A percentile compares a stretch with the other conserved stretches of the same genome.
Conservation (phyloP, 2,888 invertebrate species). For the Ophraella communa region DNA sequence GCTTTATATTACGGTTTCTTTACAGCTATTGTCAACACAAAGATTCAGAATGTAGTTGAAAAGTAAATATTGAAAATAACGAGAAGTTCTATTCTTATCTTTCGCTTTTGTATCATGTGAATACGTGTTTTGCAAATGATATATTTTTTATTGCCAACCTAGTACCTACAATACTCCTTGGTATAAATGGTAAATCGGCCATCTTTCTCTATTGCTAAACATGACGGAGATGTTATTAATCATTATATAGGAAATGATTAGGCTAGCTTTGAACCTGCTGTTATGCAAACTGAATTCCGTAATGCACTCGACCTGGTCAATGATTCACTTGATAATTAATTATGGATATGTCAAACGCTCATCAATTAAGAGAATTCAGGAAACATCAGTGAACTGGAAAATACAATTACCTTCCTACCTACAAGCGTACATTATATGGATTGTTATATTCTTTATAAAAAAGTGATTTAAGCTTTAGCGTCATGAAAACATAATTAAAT, state of each 20-base stretch:
- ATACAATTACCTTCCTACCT: not conserved
- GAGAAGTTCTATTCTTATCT: not conserved
- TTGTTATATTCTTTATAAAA: too few species aligned
- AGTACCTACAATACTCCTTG: not conserved
- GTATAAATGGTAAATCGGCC: too few species aligned
- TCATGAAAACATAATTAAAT: too few species aligned
- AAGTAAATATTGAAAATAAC: not conserved
- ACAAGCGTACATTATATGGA: too few species aligned
- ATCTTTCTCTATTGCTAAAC: conserved; percentile 3
- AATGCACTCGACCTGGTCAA: not conserved
- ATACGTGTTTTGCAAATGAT: not conserved
- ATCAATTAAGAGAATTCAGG: not conserved
- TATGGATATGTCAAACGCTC: conserved; percentile 3
- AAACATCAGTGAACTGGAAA: not conserved
- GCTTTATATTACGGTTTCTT: too few species aligned
- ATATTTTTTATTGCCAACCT: not conserved
- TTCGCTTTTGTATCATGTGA: not conserved
- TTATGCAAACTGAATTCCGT: conserved; percentile 13
- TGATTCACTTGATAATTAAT: not conserved
- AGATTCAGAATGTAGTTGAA: not conserved
- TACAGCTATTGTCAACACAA: not conserved
- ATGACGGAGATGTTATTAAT: conserved; percentile 6
- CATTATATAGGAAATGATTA: conserved; percentile 11
- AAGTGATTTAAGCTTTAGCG: too few species aligned
- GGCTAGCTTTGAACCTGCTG: conserved; percentile 5